Evolutionary conservation across 2,797 vertebrate genomes (phyloP).

Genomic region (Melanotaenia boesemani): DNA sequence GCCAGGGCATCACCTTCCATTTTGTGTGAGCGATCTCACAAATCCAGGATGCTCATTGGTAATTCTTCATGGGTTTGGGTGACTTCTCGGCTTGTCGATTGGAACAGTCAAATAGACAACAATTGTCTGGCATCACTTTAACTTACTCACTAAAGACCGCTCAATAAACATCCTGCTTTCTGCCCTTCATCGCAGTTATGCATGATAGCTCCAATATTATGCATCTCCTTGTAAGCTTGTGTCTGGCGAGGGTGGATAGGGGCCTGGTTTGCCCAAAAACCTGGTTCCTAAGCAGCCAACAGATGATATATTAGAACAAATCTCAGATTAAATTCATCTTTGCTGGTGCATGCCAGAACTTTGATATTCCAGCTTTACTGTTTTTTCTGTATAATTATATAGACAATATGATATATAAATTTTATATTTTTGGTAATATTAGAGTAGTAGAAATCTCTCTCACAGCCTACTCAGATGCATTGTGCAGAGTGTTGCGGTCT

Average conservation of each 20-base stretch:
- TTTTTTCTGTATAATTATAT: neutral
- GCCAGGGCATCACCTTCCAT: too few relatives aligned
- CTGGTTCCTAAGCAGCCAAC: neutral
- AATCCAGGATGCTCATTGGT: too few relatives aligned
- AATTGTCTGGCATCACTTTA: too few relatives aligned
- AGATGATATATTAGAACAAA: neutral
- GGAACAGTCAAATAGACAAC: too few relatives aligned
- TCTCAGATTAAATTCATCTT: neutral
- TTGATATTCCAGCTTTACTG: neutral
- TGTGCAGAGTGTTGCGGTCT: neutral
- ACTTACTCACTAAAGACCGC: too few relatives aligned
- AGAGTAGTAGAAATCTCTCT: neutral
- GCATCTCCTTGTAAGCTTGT: neutral
- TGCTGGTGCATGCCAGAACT: neutral
- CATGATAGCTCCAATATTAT: too few relatives aligned
- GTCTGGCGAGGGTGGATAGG: neutral
- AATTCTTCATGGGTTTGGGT: too few relatives aligned
- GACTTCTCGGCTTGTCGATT: too few relatives aligned
- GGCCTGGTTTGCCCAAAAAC: neutral
- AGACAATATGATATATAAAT: neutral
- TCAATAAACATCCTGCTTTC: too few relatives aligned
- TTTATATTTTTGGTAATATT: neutral
- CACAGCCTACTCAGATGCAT: constrained; percentile 3
- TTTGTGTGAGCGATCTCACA: too few relatives aligned
- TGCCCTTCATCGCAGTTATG: too few relatives aligned